phyloP scores from a whole-genome alignment of 2,113 vertebrate genomes.

The Tupaia tana region DNA sequence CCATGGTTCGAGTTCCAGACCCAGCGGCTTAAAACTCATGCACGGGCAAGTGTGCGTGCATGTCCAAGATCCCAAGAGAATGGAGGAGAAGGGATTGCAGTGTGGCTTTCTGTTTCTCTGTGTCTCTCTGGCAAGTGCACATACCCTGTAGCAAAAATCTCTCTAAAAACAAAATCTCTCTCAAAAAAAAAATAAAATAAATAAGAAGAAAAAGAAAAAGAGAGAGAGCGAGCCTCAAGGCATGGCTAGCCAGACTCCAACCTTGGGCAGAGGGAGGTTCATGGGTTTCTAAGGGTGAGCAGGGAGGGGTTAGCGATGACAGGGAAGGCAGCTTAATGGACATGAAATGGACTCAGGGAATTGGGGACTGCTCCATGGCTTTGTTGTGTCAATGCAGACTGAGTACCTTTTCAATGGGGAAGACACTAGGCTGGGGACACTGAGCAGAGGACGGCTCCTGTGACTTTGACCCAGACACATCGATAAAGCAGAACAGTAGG shows the following conservation, averaged over 20 bases:
- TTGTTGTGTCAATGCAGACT: neutral
- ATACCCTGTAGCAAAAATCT: too few relatives aligned
- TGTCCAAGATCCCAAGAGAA: too few relatives aligned
- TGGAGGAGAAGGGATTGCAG: too few relatives aligned
- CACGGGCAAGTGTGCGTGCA: too few relatives aligned
- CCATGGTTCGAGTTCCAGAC: too few relatives aligned
- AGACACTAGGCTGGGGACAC: neutral
- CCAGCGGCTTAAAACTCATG: too few relatives aligned
- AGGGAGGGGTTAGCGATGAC: neutral
- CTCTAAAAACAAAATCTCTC: too few relatives aligned
- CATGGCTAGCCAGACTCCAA: neutral
- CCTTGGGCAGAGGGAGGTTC: neutral
- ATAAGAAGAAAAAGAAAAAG: too few relatives aligned
- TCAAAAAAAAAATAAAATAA: too few relatives aligned
- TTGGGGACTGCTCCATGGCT: neutral
- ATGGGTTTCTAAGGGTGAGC: neutral
- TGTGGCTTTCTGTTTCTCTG: too few relatives aligned
- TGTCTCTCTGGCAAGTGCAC: too few relatives aligned
- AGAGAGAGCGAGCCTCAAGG: too few relatives aligned
- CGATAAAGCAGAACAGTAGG: constrained; percentile 20
- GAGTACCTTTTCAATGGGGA: neutral
- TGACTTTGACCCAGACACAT: neutral
- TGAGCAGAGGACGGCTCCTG: constrained; percentile 8
- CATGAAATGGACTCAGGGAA: neutral
- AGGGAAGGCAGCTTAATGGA: neutral